These are phyloP conservation scores for Agonopterix subpropinquella DNA, from an alignment of 2,888 invertebrate species.

Conservation along the genomic window DNA sequence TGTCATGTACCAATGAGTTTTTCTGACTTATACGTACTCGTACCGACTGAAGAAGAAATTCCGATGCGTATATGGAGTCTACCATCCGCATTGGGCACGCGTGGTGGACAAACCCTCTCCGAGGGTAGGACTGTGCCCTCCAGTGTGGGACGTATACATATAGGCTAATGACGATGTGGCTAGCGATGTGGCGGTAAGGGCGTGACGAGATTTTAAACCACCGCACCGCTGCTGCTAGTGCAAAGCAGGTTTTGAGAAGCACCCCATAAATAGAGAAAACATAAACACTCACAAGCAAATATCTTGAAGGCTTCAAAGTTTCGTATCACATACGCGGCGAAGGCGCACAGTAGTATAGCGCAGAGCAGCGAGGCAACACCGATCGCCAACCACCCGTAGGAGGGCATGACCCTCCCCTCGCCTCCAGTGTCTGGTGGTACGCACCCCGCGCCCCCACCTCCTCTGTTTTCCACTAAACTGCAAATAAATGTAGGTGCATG, in stretches of 20 bases:
- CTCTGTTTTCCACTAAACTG: conserved; percentile 1
- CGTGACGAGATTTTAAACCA: no score
- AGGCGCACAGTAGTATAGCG: conserved; percentile 10
- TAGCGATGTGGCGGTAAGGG: no score
- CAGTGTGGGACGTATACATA: no score
- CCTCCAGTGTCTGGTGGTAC: conserved; percentile 11
- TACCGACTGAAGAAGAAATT: no score
- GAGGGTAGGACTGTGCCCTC: background rate
- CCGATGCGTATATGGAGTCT: no score
- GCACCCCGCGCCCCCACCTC: conserved; percentile 12
- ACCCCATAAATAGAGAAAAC: background rate
- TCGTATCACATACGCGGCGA: conserved; percentile 22
- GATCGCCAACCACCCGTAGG: conserved; percentile 25
- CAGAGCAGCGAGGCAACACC: conserved; percentile 21
- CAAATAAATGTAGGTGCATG: background rate
- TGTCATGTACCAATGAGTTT: no score
- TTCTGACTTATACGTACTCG: no score
- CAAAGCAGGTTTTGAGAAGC: no score
- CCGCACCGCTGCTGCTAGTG: no score
- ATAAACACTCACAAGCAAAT: conserved; percentile 27
- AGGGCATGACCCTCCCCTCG: conserved; percentile 12
- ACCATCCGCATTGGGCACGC: no score
- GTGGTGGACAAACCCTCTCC: no score
- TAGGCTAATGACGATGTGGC: background rate
- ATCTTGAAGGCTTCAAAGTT: conserved; percentile 20